Evolutionary conservation across 2,113 vertebrate species (phyloP).

Genomic region (Sclerurus mexicanus): DNA sequence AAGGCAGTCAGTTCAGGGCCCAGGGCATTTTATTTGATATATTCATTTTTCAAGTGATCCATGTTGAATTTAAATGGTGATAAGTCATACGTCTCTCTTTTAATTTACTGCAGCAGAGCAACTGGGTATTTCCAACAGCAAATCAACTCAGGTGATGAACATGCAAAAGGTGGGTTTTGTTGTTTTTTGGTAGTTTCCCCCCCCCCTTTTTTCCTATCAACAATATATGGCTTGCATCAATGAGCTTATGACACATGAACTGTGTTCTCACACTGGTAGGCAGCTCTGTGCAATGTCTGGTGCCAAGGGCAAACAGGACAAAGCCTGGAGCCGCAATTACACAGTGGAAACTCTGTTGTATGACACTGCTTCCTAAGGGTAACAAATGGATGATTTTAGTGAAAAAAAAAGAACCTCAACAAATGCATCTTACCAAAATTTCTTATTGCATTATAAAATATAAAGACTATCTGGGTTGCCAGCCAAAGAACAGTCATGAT

Average conservation of each 20-base stretch:
- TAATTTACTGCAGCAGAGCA: background rate
- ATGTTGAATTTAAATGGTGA: slow-evolving; percentile 5
- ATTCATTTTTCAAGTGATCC: slow-evolving; percentile 1
- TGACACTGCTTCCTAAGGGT: background rate
- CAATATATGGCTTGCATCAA: background rate
- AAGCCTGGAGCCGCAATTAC: background rate
- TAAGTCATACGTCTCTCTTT: background rate
- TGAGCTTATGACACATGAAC: background rate
- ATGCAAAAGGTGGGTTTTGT: background rate
- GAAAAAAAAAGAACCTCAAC: background rate
- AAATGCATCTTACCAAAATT: background rate
- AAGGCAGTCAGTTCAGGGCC: background rate
- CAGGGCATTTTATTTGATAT: slow-evolving; percentile 31
- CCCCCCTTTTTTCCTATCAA: background rate
- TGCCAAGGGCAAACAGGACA: background rate
- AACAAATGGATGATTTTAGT: background rate
- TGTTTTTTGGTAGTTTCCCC: background rate
- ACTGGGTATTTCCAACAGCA: background rate
- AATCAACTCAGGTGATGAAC: background rate
- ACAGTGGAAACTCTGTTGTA: background rate
- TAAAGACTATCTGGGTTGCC: background rate
- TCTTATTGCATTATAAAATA: background rate
- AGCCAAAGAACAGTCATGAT: background rate
- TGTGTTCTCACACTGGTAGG: background rate
- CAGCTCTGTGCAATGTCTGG: background rate